Evolutionary conservation across 2,888 invertebrate species (phyloP).

Genomic region (Ypsolopha scabrella): DNA sequence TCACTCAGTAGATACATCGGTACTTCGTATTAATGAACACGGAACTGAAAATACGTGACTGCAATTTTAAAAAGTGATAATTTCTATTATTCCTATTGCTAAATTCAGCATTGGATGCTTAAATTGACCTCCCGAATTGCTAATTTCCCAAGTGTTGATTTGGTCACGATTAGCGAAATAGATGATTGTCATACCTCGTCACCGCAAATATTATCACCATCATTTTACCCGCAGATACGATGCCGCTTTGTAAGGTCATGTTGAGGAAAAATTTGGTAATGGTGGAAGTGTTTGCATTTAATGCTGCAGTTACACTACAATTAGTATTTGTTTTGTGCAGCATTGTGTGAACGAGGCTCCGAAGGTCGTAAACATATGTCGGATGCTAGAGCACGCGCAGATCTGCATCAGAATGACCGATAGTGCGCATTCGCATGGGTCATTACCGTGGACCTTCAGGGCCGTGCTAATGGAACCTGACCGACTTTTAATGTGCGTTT

Average conservation of each 20-base stretch:
- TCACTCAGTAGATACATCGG: too few species aligned
- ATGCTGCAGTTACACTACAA: slow-evolving; percentile 9
- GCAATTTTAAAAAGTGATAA: neutral
- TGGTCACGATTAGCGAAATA: neutral
- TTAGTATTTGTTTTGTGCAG: slow-evolving; percentile 1
- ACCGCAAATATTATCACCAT: neutral
- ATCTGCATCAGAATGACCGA: slow-evolving; percentile 41
- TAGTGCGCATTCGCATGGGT: neutral
- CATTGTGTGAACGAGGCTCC: slow-evolving; percentile 10
- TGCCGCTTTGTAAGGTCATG: slow-evolving; percentile 17
- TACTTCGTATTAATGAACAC: too few species aligned
- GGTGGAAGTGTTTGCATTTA: slow-evolving; percentile 14
- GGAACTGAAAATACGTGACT: neutral
- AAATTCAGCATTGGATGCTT: neutral
- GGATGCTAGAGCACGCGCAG: slow-evolving; percentile 20
- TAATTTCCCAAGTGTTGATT: neutral
- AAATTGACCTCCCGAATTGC: neutral
- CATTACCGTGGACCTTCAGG: too few species aligned
- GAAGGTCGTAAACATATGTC: slow-evolving; percentile 19
- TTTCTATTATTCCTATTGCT: neutral
- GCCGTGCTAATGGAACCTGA: too few species aligned
- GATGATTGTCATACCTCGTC: neutral
- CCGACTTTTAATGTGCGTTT: too few species aligned
- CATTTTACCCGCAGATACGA: neutral
- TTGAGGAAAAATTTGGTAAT: slow-evolving; percentile 34